Conservation (phyloP, 2,113 vertebrate species). For the Helogale parvula region DNA sequence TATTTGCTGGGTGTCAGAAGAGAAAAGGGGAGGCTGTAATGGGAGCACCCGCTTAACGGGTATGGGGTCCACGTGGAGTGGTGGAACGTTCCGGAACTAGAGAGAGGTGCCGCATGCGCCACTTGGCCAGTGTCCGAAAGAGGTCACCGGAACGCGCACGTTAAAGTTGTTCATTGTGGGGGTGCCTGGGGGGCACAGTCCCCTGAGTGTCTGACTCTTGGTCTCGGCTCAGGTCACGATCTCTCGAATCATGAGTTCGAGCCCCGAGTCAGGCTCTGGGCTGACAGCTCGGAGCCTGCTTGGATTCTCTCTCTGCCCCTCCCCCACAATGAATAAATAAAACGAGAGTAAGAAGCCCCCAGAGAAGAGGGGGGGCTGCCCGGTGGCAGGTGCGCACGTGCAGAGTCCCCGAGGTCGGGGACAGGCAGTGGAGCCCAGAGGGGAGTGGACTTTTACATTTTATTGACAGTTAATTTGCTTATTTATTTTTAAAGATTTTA, state of each 20-base stretch:
- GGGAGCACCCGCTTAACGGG: not conserved
- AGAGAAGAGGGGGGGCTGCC: not conserved
- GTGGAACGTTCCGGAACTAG: not conserved
- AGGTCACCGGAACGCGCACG: not conserved
- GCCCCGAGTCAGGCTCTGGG: too few relatives aligned
- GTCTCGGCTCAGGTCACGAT: too few relatives aligned
- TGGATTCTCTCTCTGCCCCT: too few relatives aligned
- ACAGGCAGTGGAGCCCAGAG: not conserved
- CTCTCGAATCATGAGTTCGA: too few relatives aligned
- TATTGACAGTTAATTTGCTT: not conserved
- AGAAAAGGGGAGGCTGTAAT: too few relatives aligned
- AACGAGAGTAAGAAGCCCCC: not conserved
- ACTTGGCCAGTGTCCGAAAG: not conserved
- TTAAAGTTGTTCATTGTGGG: not conserved
- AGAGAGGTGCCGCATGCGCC: not conserved
- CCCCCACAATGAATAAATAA: too few relatives aligned
- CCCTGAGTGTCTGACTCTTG: too few relatives aligned
- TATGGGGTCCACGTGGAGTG: not conserved
- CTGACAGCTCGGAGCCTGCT: too few relatives aligned
- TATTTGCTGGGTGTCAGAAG: not conserved
- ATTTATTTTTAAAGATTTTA: not conserved
- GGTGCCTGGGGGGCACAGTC: too few relatives aligned
- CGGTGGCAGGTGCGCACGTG: too few relatives aligned
- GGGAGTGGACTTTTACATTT: not conserved
- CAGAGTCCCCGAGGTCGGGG: rapidly evolving